A percentile compares a stretch with the other conserved stretches of the same genome.
Evolutionary conservation across 2,888 invertebrate species (phyloP).

Genomic region (Plemyria rubiginata): DNA sequence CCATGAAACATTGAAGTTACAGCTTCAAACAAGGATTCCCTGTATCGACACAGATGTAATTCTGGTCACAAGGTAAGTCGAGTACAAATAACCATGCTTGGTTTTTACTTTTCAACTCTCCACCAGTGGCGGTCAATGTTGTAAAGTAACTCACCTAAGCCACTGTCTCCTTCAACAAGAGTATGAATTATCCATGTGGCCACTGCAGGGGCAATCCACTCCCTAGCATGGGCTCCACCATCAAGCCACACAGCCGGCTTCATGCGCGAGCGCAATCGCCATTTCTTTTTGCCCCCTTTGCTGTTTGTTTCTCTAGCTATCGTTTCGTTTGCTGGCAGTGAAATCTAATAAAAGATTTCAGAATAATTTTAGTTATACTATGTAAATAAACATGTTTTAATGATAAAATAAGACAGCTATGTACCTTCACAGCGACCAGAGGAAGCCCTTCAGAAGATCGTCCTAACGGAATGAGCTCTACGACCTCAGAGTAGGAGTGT

Average conservation of each 20-base stretch:
- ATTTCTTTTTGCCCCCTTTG: constrained; percentile 72
- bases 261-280: constrained; percentile 73
- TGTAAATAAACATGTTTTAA: not conserved
- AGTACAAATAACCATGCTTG: too few relatives aligned
- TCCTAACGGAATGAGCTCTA: constrained; percentile 89
- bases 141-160: constrained; percentile 16
- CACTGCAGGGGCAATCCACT: constrained; percentile 93
- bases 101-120: too few relatives aligned
- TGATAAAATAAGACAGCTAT: not conserved
- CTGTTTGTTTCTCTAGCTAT: constrained; percentile 44
- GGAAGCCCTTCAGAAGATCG: constrained; percentile 89
- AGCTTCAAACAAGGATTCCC: too few relatives aligned
- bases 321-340: constrained; percentile 66
- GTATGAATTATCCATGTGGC: constrained; percentile 89
- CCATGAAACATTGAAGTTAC: too few relatives aligned
- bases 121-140: not conserved
- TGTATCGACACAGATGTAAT: too few relatives aligned
- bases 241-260: constrained; percentile 93
- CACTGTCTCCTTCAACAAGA: constrained; percentile 83
- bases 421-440: constrained; percentile 88
- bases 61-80: too few relatives aligned
- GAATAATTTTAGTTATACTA: not conserved
- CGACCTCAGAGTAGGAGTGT: constrained; percentile 86
- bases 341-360: constrained; percentile 55
- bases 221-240: constrained; percentile 90